Conservation (phyloP, 2,113 vertebrate species). For the Scolopax mira region DNA sequence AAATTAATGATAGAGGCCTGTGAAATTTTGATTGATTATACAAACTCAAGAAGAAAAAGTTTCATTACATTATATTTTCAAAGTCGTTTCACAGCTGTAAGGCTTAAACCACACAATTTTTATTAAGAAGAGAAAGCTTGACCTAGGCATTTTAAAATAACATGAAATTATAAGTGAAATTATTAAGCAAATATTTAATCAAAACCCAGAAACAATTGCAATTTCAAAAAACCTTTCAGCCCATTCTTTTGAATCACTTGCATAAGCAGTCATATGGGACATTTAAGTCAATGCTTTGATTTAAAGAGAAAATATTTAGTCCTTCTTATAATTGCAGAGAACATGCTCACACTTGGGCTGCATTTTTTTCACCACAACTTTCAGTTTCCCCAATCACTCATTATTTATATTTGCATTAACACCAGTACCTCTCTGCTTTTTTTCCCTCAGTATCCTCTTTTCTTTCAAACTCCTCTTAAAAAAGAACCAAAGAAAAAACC, state of each 20-base stretch:
- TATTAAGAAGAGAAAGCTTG: neutral
- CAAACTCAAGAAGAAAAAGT: neutral
- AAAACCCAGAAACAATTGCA: neutral
- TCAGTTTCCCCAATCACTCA: neutral
- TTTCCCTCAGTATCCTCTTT: neutral
- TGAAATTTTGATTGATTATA: neutral
- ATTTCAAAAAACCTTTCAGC: neutral
- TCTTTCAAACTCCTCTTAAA: neutral
- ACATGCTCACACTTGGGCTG: constrained; percentile 24
- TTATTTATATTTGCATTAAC: neutral
- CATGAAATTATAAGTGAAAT: neutral
- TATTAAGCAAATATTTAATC: neutral
- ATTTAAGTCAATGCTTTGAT: neutral
- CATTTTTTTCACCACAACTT: constrained; percentile 25
- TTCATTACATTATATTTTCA: neutral
- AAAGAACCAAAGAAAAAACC: neutral
- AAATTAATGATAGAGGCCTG: neutral
- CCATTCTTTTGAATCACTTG: neutral
- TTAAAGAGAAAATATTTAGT: neutral
- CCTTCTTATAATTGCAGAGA: neutral
- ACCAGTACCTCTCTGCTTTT: neutral
- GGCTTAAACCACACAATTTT: neutral
- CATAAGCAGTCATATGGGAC: neutral
- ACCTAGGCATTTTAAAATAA: neutral
- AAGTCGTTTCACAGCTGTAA: neutral